Evolutionary conservation across 2,888 invertebrate genomes (phyloP), one percentile per base, ranked within the genome.

Genomic region (Salpingus planirostris): DNA sequence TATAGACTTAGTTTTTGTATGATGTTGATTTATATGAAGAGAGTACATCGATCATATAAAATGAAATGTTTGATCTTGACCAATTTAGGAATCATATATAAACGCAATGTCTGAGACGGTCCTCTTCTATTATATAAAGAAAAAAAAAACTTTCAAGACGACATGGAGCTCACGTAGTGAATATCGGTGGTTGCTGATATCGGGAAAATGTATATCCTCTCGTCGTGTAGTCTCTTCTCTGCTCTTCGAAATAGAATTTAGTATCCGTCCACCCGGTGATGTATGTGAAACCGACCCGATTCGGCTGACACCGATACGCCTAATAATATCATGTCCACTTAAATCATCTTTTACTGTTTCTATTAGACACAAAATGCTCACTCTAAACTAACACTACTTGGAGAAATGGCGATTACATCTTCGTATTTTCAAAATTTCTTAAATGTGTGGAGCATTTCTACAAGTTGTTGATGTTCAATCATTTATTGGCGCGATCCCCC

Each of bases 231-330:
- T 43, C n/a, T n/a, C n/a, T 18, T 18, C 18, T 18, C 18, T 8
- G 5, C 5, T 8, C 8, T 18, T 18, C 10, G 10, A 29, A 45
- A 47, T 54, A 53, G 55, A 52, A 49, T n/a, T n/a, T n/a, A 55
- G 59, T 51, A 55, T 59, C 59, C 57, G 59, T 59, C 59, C 59
- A 59, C 50, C 51, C 43, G 52, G n/a, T n/a, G n/a, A n/a, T n/a
- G n/a, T n/a, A n/a, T n/a, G n/a, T n/a, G n/a, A n/a, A n/a, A 36
- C 27, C 13, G 31, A 34, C 5, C 24, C 30, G 31, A 24, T 21
- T 33, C 30, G 29, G 12, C 25, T 24, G 27, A 29, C 24, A 35
- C 36, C 14, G 13, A 14, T 5, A 28, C 22, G 10, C 15, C 22
- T 29, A 26, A 24, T 15, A n/a, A n/a, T 31, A 31, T 38, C 38